Conservation (phyloP, 1,140 invertebrate species). For the Micrasema minimum region DNA sequence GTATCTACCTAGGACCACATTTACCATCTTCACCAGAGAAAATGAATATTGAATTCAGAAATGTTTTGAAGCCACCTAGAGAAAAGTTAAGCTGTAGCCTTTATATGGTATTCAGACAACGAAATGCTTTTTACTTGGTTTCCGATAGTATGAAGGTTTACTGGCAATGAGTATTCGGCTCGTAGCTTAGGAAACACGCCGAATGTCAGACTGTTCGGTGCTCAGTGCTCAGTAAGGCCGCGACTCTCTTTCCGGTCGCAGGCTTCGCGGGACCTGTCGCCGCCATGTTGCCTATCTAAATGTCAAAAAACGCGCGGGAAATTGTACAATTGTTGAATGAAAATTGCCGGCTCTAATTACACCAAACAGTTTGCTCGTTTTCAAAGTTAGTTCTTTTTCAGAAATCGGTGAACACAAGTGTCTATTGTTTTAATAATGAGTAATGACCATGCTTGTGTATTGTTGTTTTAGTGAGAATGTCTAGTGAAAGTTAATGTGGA, state of each 20-base stretch:
- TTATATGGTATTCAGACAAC: too few relatives aligned
- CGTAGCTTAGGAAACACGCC: conserved; percentile 38
- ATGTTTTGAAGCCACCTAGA: too few relatives aligned
- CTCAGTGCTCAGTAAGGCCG: conserved; percentile 45
- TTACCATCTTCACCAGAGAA: too few relatives aligned
- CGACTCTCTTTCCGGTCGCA: conserved; percentile 43
- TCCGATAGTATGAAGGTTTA: too few relatives aligned
- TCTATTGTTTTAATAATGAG: too few relatives aligned
- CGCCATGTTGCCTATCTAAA: conserved; percentile 29
- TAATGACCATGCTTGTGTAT: too few relatives aligned
- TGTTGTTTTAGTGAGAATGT: background rate
- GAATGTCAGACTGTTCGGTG: conserved; percentile 26
- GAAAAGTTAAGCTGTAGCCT: too few relatives aligned
- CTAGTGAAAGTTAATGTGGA: conserved; percentile 11
- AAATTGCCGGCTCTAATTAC: background rate
- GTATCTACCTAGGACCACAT: too few relatives aligned
- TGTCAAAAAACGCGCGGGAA: conserved; percentile 50
- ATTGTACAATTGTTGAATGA: conserved; percentile 8
- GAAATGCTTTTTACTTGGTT: too few relatives aligned
- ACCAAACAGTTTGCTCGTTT: background rate
- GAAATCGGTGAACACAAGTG: too few relatives aligned
- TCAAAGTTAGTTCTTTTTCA: too few relatives aligned
- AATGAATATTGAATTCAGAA: too few relatives aligned
- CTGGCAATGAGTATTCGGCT: background rate
- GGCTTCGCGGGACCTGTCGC: conserved; percentile 36